Percentiles rank a stretch among this genome's conserved stretches.
Conservation (phyloP, 2,797 vertebrate genomes). For the Gallirallus australis region DNA sequence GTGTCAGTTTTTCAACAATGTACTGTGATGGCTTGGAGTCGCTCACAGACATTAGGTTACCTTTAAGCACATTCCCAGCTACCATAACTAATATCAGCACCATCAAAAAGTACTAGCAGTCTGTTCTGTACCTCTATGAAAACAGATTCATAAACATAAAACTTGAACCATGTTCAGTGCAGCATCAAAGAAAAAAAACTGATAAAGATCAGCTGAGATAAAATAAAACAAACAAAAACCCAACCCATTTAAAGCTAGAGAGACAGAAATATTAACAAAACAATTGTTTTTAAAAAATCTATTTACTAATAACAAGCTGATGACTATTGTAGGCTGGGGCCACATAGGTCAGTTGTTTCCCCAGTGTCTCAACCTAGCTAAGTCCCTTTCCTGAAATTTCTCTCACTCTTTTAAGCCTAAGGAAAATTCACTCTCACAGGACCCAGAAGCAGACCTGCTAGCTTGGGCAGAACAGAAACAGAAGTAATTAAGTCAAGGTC, state of each 20-base stretch:
- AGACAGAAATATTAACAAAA: neutral
- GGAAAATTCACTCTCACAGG: neutral
- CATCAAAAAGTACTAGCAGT: neutral
- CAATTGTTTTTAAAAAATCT: neutral
- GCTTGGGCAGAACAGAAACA: neutral
- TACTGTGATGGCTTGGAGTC: neutral
- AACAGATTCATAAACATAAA: neutral
- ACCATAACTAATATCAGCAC: neutral
- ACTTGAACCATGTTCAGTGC: neutral
- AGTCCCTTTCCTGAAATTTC: neutral
- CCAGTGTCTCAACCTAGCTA: neutral
- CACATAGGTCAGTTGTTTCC: neutral
- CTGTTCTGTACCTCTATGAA: neutral
- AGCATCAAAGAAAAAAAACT: neutral
- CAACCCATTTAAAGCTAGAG: neutral
- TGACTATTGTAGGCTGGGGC: neutral
- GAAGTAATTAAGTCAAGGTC: neutral
- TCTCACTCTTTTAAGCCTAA: neutral
- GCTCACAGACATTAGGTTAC: neutral
- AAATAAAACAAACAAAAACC: neutral
- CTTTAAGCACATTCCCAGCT: neutral
- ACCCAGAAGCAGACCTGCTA: neutral
- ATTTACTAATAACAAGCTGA: neutral
- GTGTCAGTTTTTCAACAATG: neutral
- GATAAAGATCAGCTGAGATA: neutral